Evolutionary conservation across 2,888 invertebrate species (phyloP).

Genomic region (Troilus luridus): DNA sequence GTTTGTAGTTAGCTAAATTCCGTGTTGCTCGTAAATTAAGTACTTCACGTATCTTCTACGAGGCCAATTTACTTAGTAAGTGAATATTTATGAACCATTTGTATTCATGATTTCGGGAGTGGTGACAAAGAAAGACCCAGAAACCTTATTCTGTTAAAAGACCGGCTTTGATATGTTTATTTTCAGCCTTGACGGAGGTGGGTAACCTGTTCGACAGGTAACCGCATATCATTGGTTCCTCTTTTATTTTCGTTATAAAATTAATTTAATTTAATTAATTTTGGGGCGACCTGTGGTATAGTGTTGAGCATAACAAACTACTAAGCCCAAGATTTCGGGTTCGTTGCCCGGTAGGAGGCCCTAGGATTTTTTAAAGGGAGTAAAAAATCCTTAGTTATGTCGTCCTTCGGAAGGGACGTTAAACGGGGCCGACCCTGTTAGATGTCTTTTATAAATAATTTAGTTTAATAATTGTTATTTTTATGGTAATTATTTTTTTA

Average conservation of each 20-base stretch:
- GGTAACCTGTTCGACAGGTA: neutral
- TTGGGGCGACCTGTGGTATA: too few species aligned
- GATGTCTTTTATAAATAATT: too few species aligned
- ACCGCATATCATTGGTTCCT: neutral
- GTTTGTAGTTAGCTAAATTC: neutral
- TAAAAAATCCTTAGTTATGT: too few species aligned
- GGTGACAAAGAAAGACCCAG: neutral
- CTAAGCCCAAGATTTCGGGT: too few species aligned
- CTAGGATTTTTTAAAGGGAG: too few species aligned
- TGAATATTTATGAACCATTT: neutral
- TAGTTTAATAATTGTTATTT: too few species aligned
- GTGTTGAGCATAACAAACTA: too few species aligned
- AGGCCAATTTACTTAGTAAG: neutral
- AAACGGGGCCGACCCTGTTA: too few species aligned
- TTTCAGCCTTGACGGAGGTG: neutral
- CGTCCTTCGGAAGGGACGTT: too few species aligned
- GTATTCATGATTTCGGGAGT: neutral
- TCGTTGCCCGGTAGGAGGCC: too few species aligned
- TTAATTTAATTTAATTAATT: too few species aligned
- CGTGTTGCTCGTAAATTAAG: neutral
- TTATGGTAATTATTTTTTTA: too few species aligned
- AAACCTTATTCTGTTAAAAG: neutral
- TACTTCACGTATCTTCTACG: neutral
- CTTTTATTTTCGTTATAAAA: neutral
- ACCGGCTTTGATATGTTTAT: neutral